A percentile compares a stretch with the other conserved stretches of the same genome.
phyloP scores from a whole-genome alignment of 2,797 vertebrate genomes.

The Sebastes oblongus region DNA sequence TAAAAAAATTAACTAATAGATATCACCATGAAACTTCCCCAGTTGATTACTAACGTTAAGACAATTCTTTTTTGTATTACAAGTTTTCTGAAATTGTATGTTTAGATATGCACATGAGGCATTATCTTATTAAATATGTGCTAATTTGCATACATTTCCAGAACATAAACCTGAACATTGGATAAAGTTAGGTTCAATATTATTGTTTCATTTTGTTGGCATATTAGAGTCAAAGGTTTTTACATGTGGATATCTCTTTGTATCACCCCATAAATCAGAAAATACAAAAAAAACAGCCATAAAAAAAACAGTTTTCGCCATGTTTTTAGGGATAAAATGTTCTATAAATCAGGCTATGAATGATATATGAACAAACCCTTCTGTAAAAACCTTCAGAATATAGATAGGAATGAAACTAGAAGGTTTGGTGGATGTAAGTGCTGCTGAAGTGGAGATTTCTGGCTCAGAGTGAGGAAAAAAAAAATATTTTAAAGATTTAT shows the following conservation, averaged over 20 bases:
- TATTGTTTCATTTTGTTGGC: background rate
- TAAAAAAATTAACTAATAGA: background rate
- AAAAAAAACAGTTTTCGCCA: background rate
- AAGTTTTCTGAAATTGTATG: too few species aligned
- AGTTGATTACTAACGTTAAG: background rate
- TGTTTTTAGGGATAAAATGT: background rate
- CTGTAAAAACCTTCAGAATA: too few species aligned
- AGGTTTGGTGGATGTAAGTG: too few species aligned
- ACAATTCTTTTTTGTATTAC: accelerated
- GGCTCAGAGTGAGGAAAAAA: too few species aligned
- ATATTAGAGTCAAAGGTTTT: background rate
- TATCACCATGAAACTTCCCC: background rate
- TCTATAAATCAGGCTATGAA: background rate
- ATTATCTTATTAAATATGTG: background rate
- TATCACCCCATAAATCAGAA: background rate
- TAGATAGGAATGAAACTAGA: too few species aligned
- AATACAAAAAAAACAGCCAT: background rate
- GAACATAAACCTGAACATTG: background rate
- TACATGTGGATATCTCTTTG: accelerated
- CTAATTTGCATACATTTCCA: background rate
- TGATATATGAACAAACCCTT: background rate
- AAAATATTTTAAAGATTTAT: too few species aligned
- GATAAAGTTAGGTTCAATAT: background rate
- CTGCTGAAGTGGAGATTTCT: too few species aligned
- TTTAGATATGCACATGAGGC: too few species aligned